Evolutionary conservation across 2,797 vertebrate species (phyloP).

Genomic region (Acanthurus tractus): DNA sequence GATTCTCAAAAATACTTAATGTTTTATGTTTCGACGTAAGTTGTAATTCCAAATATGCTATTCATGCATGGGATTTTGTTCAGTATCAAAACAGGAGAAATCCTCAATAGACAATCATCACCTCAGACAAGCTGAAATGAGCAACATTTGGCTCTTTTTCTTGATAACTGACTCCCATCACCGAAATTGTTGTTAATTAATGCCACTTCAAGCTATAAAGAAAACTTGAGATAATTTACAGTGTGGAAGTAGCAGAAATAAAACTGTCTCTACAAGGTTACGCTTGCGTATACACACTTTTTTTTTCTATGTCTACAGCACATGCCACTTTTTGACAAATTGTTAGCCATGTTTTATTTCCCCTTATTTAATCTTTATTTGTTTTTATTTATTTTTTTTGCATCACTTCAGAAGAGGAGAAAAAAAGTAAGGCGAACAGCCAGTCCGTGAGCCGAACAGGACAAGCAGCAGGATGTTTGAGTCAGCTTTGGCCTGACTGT

Average conservation of each 20-base stretch:
- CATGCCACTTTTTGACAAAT: background rate
- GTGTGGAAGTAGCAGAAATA: background rate
- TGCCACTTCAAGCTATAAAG: background rate
- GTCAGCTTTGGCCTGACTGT: slow-evolving; percentile 33
- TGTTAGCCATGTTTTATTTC: background rate
- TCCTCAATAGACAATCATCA: background rate
- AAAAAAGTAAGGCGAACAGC: background rate
- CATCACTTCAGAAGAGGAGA: slow-evolving; percentile 5
- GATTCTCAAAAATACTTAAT: too few relatives aligned
- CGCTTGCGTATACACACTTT: background rate
- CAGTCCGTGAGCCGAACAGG: background rate
- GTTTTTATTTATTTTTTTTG: background rate
- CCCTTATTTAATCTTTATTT: too few relatives aligned
- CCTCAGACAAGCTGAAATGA: background rate
- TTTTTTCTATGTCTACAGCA: background rate
- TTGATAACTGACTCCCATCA: background rate
- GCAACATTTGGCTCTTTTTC: background rate
- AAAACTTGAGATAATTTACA: background rate
- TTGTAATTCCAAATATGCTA: too few relatives aligned
- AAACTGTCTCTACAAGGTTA: slow-evolving; percentile 9
- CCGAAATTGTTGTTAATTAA: background rate
- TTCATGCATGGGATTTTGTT: too few relatives aligned
- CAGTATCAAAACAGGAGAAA: too few relatives aligned
- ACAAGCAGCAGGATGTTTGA: slow-evolving; percentile 29
- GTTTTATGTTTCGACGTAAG: too few relatives aligned